Conservation (phyloP, 2,888 invertebrate genomes). For the Cantharis flavilabris region DNA sequence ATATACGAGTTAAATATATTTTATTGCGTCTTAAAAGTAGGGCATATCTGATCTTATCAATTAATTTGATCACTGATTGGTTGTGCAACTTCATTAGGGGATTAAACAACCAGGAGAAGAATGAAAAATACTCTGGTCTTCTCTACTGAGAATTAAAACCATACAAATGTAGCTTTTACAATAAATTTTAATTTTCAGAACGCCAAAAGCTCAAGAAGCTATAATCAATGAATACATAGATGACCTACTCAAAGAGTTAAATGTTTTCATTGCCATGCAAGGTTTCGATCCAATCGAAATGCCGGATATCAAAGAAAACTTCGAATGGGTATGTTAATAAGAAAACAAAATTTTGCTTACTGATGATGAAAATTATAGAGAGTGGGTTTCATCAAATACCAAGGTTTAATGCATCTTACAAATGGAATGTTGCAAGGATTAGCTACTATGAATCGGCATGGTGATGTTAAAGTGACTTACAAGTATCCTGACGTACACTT, state of each 20-base stretch:
- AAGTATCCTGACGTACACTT: slow-evolving; percentile 8
- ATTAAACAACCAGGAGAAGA: too few relatives aligned
- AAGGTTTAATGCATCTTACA: slow-evolving; percentile 58
- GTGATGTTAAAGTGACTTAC: slow-evolving; percentile 51
- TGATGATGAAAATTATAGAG: slow-evolving; percentile 41
- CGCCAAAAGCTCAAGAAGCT: background rate
- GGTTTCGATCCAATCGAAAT: background rate
- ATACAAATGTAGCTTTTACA: too few relatives aligned
- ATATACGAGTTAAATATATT: too few relatives aligned
- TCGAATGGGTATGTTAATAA: slow-evolving; percentile 1
- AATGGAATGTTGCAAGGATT: slow-evolving; percentile 59
- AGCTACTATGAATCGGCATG: slow-evolving; percentile 55
- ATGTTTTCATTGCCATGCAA: background rate
- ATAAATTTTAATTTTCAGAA: background rate
- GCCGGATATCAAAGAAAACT: background rate
- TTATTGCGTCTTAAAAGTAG: too few relatives aligned
- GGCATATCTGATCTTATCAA: too few relatives aligned
- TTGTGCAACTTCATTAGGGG: too few relatives aligned
- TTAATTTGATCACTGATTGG: too few relatives aligned
- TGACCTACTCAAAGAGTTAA: background rate
- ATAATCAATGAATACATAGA: slow-evolving; percentile 13
- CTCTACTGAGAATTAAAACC: too few relatives aligned
- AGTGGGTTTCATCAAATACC: slow-evolving; percentile 57
- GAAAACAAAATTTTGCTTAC: background rate
- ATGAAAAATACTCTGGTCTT: too few relatives aligned